These are phyloP conservation scores for Hipposideros larvatus DNA, from an alignment of 2,797 vertebrate genomes.

Conservation along the genomic window DNA sequence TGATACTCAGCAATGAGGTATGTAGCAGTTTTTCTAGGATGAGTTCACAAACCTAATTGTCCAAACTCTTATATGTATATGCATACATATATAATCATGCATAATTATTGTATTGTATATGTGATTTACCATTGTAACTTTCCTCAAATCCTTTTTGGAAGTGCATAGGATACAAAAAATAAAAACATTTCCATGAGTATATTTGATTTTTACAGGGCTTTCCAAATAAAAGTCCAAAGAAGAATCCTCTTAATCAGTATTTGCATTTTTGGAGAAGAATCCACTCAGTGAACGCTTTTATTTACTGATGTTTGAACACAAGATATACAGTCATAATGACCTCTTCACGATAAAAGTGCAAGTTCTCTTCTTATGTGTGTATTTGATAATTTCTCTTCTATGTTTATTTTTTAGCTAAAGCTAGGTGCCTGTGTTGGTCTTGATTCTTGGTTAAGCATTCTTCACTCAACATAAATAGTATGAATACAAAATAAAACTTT, in stretches of 20 bases:
- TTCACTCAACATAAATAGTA: conserved; percentile 46
- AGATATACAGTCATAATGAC: background rate
- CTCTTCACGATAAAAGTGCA: background rate
- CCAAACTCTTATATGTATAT: no score
- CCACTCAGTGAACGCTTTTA: background rate
- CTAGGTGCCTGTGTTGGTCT: background rate
- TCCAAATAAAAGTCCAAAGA: background rate
- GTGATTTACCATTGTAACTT: background rate
- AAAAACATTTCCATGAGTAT: background rate
- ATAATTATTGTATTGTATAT: background rate
- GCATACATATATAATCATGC: no score
- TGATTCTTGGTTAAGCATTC: conserved; percentile 49
- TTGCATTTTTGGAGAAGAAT: conserved; percentile 22
- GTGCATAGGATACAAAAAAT: background rate
- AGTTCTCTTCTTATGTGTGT: background rate
- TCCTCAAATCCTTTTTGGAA: conserved; percentile 49
- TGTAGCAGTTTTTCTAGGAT: no score
- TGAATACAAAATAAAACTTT: conserved; percentile 25
- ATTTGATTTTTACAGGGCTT: conserved; percentile 24
- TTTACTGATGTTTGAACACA: conserved; percentile 29
- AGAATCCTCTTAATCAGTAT: background rate
- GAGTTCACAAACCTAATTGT: no score
- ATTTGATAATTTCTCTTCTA: conserved; percentile 32
- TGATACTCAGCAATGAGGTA: no score
- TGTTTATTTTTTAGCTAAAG: conserved; percentile 52